Percentiles rank a stretch among this genome's conserved stretches.
Evolutionary conservation across 2,113 vertebrate genomes (phyloP).

Genomic region (Erythrolamprus reginae): DNA sequence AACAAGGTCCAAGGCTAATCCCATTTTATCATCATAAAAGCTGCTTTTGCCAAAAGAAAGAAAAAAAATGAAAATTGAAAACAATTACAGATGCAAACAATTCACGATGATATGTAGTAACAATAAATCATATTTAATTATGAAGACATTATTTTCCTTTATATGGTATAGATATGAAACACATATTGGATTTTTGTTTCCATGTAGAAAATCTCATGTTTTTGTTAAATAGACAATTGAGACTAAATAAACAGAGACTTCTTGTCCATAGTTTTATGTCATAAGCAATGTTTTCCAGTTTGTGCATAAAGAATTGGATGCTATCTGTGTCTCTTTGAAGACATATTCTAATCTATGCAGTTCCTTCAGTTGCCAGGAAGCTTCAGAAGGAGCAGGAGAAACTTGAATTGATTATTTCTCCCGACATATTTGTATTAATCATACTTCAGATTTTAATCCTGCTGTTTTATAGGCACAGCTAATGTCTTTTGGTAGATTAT

Average conservation of each 20-base stretch:
- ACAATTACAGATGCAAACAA: not conserved
- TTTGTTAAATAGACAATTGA: slow-evolving; percentile 62
- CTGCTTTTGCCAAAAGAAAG: not conserved
- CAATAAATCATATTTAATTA: slow-evolving; percentile 48
- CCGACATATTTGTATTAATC: slow-evolving; percentile 44
- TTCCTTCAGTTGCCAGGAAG: slow-evolving; percentile 7
- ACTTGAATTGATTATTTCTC: slow-evolving; percentile 55
- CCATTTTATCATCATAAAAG: not conserved
- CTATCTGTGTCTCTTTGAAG: slow-evolving; percentile 39
- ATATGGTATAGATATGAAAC: slow-evolving; percentile 66
- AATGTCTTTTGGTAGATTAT: not conserved
- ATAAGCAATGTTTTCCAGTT: slow-evolving; percentile 67
- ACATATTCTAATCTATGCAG: not conserved
- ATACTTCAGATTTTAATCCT: not conserved
- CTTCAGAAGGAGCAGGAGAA: slow-evolving; percentile 24
- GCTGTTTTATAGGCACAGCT: not conserved
- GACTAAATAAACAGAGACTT: slow-evolving; percentile 59
- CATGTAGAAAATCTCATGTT: slow-evolving; percentile 66
- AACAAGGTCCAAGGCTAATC: not conserved
- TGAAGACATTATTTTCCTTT: slow-evolving; percentile 58
- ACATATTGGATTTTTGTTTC: slow-evolving; percentile 67
- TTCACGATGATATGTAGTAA: not conserved
- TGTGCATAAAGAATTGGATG: slow-evolving; percentile 54
- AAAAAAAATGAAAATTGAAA: not conserved
- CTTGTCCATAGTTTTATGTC: slow-evolving; percentile 56